A percentile compares a stretch with the other conserved stretches of the same genome.
Conservation (phyloP, 2,113 vertebrate species). For the Amblyornis subalaris region DNA sequence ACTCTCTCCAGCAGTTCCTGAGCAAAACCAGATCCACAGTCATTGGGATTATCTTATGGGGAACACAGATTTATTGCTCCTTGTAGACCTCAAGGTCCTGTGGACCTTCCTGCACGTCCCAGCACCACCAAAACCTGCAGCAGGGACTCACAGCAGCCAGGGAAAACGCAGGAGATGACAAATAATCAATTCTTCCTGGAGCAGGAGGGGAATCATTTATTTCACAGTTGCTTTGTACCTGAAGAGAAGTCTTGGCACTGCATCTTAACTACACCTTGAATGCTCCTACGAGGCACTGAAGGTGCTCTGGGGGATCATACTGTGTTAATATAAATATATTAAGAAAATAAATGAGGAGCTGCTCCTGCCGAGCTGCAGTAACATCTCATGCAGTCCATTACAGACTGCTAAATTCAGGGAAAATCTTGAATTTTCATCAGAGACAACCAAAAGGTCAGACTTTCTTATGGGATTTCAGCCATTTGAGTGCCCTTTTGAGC, state of each 20-base stretch:
- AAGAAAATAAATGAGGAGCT: not conserved
- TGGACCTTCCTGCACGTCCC: not conserved
- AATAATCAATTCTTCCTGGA: not conserved
- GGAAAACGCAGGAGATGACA: not conserved
- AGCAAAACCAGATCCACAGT: not conserved
- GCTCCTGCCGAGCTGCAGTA: not conserved
- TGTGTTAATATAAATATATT: not conserved
- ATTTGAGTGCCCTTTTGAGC: slow-evolving; percentile 52
- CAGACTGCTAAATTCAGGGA: not conserved
- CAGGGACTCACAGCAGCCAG: rapidly evolving
- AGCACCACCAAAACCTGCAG: not conserved
- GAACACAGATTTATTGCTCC: not conserved
- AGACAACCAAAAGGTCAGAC: slow-evolving; percentile 40
- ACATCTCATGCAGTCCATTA: not conserved
- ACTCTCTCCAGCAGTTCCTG: not conserved
- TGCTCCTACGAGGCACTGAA: not conserved
- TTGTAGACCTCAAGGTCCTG: not conserved
- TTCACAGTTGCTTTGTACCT: not conserved
- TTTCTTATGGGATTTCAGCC: slow-evolving; percentile 51
- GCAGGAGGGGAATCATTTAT: not conserved
- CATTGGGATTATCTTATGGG: rapidly evolving
- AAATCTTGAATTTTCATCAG: slow-evolving; percentile 43
- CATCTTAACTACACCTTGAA: not conserved
- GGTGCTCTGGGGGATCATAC: not conserved
- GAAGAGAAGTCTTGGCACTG: not conserved